Base-by-base conservation (phyloP, 2,797 vertebrate genomes). In the Nannoperca obscura region DNA sequence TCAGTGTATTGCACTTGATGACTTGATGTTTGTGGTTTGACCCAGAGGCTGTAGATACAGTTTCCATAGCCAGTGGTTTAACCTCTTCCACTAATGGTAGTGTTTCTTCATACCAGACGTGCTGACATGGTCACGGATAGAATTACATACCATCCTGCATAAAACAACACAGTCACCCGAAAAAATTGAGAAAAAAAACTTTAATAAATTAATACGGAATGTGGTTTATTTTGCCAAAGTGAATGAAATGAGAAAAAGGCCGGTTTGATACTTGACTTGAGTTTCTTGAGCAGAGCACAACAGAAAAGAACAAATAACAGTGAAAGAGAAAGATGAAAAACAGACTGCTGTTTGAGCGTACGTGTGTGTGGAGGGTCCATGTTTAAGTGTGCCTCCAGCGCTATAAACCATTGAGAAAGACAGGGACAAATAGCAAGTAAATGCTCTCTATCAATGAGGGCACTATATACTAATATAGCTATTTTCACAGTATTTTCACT, bases 81-180 rank as follows among this genome's bases (percentile, higher is more conserved):
- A 88, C 88, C 81, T 79, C 74, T 54, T 77, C 49, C 52, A 77
- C 71, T 82, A 78, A 83, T 85, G 42, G 57, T 57, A 68, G 76
- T 77, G 57, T 86, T 87, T 82, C 75, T 82, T 82, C 80, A 82
- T 74, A 78, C 76, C 76, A 87, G 46, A 69, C 85, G 78, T 80
- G 50, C 72, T 74, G 73, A 85, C 80, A 74, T 54, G 78, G 76
- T 87, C 70, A 63, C 1, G 30, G 40, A 53, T 86, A 55, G 27
- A 80, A 69, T 80, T 83, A 85, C 82, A 77, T 71, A 80, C 73
- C 71, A 30, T 57, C 44, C 32, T 0, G 30, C 34, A 60, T 73
- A 44, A 87, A 83, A 71, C 70, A 87, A 88, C 80, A 85, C 44
- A 50, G 72, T 64, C 47, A 17, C 12, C 3, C 8, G 49, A 64